Base-by-base conservation (phyloP, 2,888 invertebrate genomes). In the Automeris io region DNA sequence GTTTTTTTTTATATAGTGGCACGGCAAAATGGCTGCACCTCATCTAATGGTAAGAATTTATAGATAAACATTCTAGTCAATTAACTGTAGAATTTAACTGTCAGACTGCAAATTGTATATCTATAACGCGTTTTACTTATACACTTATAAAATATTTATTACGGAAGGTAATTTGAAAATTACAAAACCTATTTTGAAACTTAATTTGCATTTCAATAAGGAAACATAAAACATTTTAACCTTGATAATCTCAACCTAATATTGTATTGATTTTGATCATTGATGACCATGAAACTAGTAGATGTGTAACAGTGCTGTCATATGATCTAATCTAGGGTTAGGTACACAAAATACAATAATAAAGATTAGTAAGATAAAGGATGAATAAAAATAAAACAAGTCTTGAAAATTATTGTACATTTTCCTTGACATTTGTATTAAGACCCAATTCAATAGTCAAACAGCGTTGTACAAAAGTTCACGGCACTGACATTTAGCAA, bases 401-500 rank as follows among this genome's bases (percentile, higher is more conserved):
- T 23, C 6, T 2, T 5, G 0, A 26, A 29, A 34, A 33, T 22
- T 32, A 31, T 33, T 21, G n/a, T 31, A 23, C 11, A 49, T 51
- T 52, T 37, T 33, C 60, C 58, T 54, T 63, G 60, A 49, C 60
- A 60, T 63, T 62, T 54, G 22, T 35, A 41, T 36, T 33, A 18
- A 33, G 35, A 33, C 12, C 12, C 35, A 35, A 19, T 18, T 12
- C 37, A 23, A 11, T 11, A 16, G 18, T 3, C 22, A 9, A 32
- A 22, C 43, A 40, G 16, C 43, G 34, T 37, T 35, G 26, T 37
- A 45, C 44, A 21, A 56, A 61, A 57, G 61, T 61, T 61, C 57
- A 58, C 40, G 49, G 46, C 47, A 46, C 40, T 63, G 64, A 46
- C 66, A 67, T 68, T 68, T 62, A 38, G 47, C 46, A 35, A 35